Evolutionary conservation across 2,113 vertebrate species (phyloP).

Genomic region (Ia io): DNA sequence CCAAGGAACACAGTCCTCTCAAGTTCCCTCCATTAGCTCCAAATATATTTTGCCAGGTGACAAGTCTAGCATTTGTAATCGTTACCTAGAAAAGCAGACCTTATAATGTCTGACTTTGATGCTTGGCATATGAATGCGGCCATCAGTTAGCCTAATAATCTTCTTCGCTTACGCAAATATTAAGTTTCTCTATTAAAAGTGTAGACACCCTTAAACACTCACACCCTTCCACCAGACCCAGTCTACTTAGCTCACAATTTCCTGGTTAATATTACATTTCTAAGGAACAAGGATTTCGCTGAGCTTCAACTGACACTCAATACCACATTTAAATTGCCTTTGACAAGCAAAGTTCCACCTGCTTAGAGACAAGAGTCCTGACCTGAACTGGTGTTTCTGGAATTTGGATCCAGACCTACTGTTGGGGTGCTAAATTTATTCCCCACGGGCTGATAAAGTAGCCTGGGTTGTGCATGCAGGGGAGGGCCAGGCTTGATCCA

Average conservation of each 20-base stretch:
- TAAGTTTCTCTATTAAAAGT: constrained; percentile 47
- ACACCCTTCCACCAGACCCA: not conserved
- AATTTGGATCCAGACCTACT: constrained; percentile 52
- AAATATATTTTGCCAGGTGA: constrained; percentile 54
- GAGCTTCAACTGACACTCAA: constrained; percentile 69
- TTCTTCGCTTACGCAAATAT: constrained; percentile 2
- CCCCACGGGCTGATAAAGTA: constrained; percentile 45
- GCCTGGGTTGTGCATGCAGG: not conserved
- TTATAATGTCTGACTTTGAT: not conserved
- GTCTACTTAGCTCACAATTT: constrained; percentile 35
- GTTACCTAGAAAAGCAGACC: constrained; percentile 33
- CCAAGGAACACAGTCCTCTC: constrained; percentile 24
- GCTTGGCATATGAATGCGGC: not conserved
- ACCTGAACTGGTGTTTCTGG: constrained; percentile 71
- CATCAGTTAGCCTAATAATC: not conserved
- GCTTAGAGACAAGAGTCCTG: constrained; percentile 72
- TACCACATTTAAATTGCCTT: constrained; percentile 68
- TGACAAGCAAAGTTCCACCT: constrained; percentile 73
- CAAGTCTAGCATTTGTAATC: constrained; percentile 22
- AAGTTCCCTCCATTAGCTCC: not conserved
- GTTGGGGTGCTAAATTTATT: constrained; percentile 69
- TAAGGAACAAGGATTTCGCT: constrained; percentile 48
- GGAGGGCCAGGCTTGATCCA: not conserved
- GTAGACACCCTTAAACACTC: not conserved
- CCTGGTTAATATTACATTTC: constrained; percentile 27